Evolutionary conservation across 2,888 invertebrate species (phyloP), one percentile per base, ranked within the genome.

Genomic region (Mactromeris polynyma): DNA sequence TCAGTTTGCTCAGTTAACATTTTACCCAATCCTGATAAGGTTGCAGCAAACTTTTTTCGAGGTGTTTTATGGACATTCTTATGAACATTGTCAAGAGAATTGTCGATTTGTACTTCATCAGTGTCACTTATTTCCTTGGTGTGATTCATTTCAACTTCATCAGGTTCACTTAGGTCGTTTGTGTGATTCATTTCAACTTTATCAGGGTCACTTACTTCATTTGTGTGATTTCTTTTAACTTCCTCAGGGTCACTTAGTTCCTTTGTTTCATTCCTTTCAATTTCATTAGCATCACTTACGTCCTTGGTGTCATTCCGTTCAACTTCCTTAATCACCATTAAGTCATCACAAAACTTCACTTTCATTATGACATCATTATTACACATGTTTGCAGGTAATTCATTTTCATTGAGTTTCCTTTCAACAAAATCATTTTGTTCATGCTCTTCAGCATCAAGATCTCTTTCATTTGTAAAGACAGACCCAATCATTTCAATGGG

Each of bases 401-500:
- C n/a, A 9, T 38, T 31, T 69, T 69, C 69, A 31, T 14, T 36
- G 31, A 33, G 33, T 69, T 73, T 33, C 26, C 36, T 19, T 36
- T 73, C 73, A 73, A 73, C 26, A 73, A 73, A 73, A 73, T 73
- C 79, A 42, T 79, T 40, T 40, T 79, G 79, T 77, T 83, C 77
- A 77, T 31, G 19, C 0, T 40, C 26, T 26, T 79, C 84, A 79
- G 40, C 58, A 80, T 79, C 79, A 38, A 58, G 51, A 80, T 80
- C 51, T 17, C 46, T 38, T 40, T 82, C 82, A 82, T 82, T 82
- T 54, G 73, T 84, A 84, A 78, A 84, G 0, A 36, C 77, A 46
- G 73, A 86, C 36, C 81, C 69, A 9, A 73, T 46, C 69, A 86
- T 81, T 69, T 86, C 69, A 64, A 86, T 86, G 4, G 81, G 85